A percentile compares a stretch with the other conserved stretches of the same genome.
phyloP scores from a whole-genome alignment of 2,888 invertebrate genomes.

The Eupithecia dodoneata region DNA sequence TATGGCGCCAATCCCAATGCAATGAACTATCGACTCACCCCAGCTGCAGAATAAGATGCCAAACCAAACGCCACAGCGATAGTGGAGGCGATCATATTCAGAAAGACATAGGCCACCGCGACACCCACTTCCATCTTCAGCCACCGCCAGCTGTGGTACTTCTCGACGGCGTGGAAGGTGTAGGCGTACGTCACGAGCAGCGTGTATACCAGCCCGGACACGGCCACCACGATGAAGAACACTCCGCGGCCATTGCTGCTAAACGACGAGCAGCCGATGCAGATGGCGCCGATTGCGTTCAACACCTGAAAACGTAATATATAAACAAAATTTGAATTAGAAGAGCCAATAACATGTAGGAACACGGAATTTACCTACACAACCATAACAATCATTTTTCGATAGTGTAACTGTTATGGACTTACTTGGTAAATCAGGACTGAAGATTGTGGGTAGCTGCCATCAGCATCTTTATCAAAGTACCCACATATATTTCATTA shows the following conservation, averaged over 20 bases:
- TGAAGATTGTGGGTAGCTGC: no score
- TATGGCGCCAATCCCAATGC: no score
- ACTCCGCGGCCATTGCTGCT: slow-evolving; percentile 86
- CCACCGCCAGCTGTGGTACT: slow-evolving; percentile 93
- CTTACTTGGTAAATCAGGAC: no score
- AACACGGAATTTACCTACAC: background rate
- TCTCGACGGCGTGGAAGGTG: slow-evolving; percentile 92
- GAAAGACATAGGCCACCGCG: slow-evolving; percentile 87
- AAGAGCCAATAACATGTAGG: background rate
- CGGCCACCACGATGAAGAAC: slow-evolving; percentile 90
- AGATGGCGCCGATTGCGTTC: slow-evolving; percentile 91
- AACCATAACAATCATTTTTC: no score
- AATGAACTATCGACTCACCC: slow-evolving; percentile 84
- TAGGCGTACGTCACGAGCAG: slow-evolving; percentile 89
- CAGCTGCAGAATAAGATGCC: slow-evolving; percentile 88
- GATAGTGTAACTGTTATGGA: no score
- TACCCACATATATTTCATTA: no score
- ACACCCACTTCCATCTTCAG: slow-evolving; percentile 91
- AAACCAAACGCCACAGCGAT: slow-evolving; percentile 87
- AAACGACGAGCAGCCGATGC: slow-evolving; percentile 86
- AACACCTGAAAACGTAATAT: slow-evolving; percentile 81
- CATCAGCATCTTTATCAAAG: no score
- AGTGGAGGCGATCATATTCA: slow-evolving; percentile 90
- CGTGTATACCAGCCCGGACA: slow-evolving; percentile 91
- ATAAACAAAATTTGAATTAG: background rate